A percentile compares a stretch with the other conserved stretches of the same genome.
Conservation (phyloP, 2,797 vertebrate genomes). For the Loriculus beryllinus region DNA sequence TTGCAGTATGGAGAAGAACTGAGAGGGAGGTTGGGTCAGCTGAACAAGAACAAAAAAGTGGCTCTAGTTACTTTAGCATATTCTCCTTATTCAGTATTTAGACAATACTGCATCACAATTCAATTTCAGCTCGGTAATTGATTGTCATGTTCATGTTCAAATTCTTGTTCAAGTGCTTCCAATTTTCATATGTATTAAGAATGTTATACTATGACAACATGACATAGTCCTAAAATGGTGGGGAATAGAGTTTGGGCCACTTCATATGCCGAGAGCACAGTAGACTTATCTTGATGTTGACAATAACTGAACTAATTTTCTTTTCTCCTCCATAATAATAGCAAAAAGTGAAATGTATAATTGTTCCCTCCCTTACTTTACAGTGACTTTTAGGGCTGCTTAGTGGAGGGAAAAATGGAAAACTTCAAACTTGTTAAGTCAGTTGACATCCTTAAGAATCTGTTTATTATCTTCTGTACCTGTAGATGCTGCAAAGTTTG, state of each 20-base stretch:
- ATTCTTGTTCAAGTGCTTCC: background rate
- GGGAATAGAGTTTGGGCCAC: background rate
- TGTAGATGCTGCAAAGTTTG: background rate
- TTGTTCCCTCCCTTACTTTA: background rate
- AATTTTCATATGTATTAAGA: background rate
- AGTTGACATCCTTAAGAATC: background rate
- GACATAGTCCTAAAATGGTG: background rate
- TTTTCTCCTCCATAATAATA: background rate
- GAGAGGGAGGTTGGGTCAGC: background rate
- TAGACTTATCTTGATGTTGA: background rate
- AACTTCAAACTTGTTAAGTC: background rate
- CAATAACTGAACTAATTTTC: background rate
- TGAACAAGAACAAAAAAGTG: background rate
- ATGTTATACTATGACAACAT: background rate
- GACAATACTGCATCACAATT: background rate
- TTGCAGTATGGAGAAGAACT: background rate
- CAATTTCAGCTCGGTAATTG: background rate
- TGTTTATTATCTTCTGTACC: background rate
- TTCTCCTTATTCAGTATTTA: background rate
- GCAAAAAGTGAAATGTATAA: background rate
- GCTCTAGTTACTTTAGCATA: background rate
- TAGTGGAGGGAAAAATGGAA: background rate
- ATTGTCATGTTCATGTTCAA: background rate
- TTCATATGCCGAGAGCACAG: background rate
- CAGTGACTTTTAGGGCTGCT: background rate